Conservation (phyloP, 2,113 vertebrate species). For the Burhinus oedicnemus region DNA sequence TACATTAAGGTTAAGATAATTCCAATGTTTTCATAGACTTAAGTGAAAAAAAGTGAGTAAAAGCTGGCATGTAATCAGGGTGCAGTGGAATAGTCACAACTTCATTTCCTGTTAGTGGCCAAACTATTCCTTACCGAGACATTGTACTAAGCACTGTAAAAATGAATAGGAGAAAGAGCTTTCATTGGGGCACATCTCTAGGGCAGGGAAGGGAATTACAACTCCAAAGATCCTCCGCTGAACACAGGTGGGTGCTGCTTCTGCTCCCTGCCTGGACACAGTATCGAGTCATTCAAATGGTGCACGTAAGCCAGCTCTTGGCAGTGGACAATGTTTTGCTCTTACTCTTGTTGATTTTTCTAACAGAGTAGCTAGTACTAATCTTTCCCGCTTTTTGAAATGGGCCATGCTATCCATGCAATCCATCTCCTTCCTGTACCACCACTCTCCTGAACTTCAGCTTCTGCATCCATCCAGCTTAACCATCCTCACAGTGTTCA, state of each 20-base stretch:
- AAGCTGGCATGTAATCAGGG: neutral
- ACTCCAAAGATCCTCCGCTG: rapidly evolving
- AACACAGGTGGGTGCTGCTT: neutral
- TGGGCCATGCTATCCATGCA: neutral
- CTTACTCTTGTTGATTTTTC: neutral
- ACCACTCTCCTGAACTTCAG: neutral
- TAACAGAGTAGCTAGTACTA: neutral
- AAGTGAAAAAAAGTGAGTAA: neutral
- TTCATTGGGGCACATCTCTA: rapidly evolving
- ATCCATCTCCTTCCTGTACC: neutral
- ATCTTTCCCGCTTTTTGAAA: neutral
- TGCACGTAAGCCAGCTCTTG: neutral
- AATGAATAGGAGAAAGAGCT: neutral
- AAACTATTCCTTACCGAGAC: neutral
- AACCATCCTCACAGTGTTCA: neutral
- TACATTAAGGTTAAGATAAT: neutral
- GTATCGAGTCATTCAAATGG: neutral
- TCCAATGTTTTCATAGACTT: neutral
- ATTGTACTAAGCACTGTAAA: neutral
- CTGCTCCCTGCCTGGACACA: neutral
- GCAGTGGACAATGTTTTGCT: neutral
- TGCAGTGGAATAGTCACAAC: neutral
- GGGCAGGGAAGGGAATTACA: neutral
- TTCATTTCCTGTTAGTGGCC: neutral
- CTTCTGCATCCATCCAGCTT: neutral